Evolutionary conservation across 2,113 vertebrate species (phyloP).

Genomic region (Pachyramphus minor): DNA sequence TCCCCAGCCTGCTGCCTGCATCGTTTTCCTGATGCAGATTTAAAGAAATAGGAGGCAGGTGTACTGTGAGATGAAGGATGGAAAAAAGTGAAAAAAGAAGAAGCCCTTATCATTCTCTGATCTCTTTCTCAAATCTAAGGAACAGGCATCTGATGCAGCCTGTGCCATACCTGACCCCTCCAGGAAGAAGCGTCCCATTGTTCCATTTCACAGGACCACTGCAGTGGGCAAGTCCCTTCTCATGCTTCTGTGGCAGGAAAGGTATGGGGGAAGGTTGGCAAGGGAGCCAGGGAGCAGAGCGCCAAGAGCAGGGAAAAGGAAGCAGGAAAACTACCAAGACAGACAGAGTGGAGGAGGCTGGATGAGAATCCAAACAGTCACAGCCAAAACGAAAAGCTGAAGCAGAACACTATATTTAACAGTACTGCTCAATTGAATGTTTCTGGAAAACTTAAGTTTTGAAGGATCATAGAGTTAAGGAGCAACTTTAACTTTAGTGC

Average conservation of each 20-base stretch:
- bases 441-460: background rate
- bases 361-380: background rate
- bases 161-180: accelerated
- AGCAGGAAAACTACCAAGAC: conserved; percentile 27
- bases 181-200: accelerated
- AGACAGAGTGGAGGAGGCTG: conserved; percentile 54
- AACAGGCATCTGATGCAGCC: background rate
- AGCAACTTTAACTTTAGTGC: background rate
- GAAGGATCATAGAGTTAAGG: background rate
- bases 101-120: background rate
- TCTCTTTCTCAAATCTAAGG: background rate
- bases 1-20: background rate
- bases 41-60: background rate
- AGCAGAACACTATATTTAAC: background rate
- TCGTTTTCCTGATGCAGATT: background rate
- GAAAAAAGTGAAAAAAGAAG: background rate
- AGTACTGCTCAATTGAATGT: background rate
- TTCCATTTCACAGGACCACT: background rate
- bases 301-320: background rate
- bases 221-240: accelerated
- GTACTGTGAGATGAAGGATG: background rate
- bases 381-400: conserved; percentile 2
- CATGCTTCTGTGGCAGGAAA: accelerated
- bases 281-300: background rate
- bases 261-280: background rate